Conservation (phyloP, 2,797 vertebrate genomes). For the Clarias laeviceps region DNA sequence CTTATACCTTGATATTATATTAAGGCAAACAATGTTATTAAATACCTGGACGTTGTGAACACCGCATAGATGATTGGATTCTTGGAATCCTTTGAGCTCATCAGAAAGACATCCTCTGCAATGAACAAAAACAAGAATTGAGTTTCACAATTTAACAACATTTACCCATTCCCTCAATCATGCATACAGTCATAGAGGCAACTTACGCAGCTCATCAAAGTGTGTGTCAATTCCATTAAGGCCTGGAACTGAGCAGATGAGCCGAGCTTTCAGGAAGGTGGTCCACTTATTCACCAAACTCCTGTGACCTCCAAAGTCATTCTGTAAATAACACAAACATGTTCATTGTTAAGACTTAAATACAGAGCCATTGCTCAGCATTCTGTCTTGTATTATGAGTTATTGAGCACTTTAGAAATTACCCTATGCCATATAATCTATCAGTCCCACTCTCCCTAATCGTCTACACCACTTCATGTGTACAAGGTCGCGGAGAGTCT, state of each 20-base stretch:
- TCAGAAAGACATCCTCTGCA: slow-evolving; percentile 82
- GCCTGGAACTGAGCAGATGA: slow-evolving; percentile 94
- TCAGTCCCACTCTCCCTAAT: too few relatives aligned
- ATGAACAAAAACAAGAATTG: not conserved
- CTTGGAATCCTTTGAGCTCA: slow-evolving; percentile 97
- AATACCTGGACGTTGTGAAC: slow-evolving; percentile 97
- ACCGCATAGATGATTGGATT: slow-evolving; percentile 94
- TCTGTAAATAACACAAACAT: slow-evolving; percentile 73
- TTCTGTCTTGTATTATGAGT: not conserved
- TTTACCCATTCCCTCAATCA: not conserved
- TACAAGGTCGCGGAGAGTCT: too few relatives aligned
- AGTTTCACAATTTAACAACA: not conserved
- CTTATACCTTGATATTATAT: not conserved
- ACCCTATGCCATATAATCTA: not conserved
- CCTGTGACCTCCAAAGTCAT: slow-evolving; percentile 95
- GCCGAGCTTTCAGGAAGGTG: slow-evolving; percentile 94
- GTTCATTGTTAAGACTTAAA: not conserved
- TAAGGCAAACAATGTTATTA: slow-evolving; percentile 5
- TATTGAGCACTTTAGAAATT: not conserved
- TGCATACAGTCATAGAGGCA: not conserved
- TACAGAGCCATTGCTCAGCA: not conserved
- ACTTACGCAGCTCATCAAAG: slow-evolving; percentile 97
- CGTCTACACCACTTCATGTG: too few relatives aligned
- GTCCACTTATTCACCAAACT: slow-evolving; percentile 99
- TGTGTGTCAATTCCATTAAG: slow-evolving; percentile 97